phyloP scores from a whole-genome alignment of 2,888 invertebrate genomes.

The Aelia acuminata region DNA sequence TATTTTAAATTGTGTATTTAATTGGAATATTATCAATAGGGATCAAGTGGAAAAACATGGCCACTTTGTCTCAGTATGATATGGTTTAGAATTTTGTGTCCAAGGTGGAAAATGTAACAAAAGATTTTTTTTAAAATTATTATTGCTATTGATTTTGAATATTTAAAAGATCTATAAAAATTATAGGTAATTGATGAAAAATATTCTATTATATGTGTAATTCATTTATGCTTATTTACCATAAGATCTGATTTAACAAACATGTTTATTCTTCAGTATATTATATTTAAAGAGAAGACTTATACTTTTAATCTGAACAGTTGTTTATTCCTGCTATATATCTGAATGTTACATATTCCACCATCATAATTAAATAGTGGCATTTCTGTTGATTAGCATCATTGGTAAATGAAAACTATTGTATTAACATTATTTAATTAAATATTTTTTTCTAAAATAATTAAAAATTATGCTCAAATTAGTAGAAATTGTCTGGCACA shows the following conservation, averaged over 20 bases:
- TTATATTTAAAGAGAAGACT: background rate
- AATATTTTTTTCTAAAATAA: constrained; percentile 54
- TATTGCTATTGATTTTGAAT: background rate
- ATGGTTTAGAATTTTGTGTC: background rate
- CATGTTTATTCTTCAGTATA: background rate
- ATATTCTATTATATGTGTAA: background rate
- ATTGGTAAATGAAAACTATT: constrained; percentile 38
- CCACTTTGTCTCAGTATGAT: background rate
- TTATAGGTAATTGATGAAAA: background rate
- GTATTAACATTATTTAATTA: constrained; percentile 50
- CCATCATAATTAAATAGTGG: background rate
- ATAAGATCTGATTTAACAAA: background rate
- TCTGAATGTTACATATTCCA: constrained; percentile 37
- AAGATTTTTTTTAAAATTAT: background rate
- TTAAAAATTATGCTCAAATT: constrained; percentile 59
- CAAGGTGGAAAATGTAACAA: constrained; percentile 9
- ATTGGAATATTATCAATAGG: background rate
- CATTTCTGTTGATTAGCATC: background rate
- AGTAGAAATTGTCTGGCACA: constrained; percentile 53
- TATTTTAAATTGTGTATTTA: background rate
- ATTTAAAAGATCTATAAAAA: background rate
- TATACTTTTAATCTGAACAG: background rate
- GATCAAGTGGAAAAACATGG: background rate
- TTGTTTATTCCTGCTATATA: too few relatives aligned
- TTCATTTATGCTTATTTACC: background rate